Base-by-base conservation (phyloP, 2,113 vertebrate species). In the Pomatorhinus ruficollis region DNA sequence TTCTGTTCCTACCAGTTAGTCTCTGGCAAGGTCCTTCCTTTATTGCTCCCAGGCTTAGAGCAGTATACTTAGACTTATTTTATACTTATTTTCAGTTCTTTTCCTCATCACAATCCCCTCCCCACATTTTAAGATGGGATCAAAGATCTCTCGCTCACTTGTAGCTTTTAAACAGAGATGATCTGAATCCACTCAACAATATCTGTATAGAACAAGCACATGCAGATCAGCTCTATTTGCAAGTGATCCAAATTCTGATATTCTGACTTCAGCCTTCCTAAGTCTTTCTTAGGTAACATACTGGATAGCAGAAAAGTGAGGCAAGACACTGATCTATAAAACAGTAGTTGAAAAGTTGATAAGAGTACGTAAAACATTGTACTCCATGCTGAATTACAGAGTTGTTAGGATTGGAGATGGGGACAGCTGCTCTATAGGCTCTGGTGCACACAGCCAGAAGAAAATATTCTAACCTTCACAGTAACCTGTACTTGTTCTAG, bases 51-150 rank as follows among this genome's bases (percentile, higher is more conserved):
- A 66, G 13, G 44, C 72, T 78, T 28, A 40, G 3, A 81, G 35
- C 30, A 88, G 39, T 52, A 44, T 31, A 50, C 13, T 59, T 49
- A 30, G 30, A 75, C 16, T 42, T 57, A 30, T 10, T 74, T 57
- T 90, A 60, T 8, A 83, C 28, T 11, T n/a, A 88, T 64, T 92
- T 94, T 65, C 44, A 75, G 30, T 52, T 64, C 56, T 78, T 69
- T 65, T 44, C 33, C 30, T 24, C 15, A 39, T 50, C 5, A 53
- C 1, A 3, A 40, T 35, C 18, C 23, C n/a, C 8, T 35, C 19
- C 15, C 13, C 47, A 28, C 19, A 45, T 64, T 59, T 79, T 59
- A 79, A 71, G 68, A 68, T 7, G 11, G 18, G 42, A 89, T 76
- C 45, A 77, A 63, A 89, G 72, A 64, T 23, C 13, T 54, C 27